phyloP scores from a whole-genome alignment of 2,888 invertebrate genomes.

The Hyposoter didymator region DNA sequence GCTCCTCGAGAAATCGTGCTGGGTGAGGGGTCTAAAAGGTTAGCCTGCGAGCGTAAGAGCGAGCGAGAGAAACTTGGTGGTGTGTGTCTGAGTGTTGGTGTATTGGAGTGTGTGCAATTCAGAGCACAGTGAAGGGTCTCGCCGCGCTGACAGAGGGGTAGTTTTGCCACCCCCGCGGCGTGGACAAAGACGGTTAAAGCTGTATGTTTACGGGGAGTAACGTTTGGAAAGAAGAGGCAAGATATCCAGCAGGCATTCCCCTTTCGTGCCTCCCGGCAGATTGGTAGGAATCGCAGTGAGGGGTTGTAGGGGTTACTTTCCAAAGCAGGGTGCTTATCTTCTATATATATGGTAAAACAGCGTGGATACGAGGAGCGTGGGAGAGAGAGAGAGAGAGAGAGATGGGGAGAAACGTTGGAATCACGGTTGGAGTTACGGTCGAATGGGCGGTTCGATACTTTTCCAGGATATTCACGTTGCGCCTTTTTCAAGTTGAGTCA shows the following conservation, averaged over 20 bases:
- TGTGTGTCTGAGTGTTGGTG: conserved; percentile 11
- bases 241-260: conserved; percentile 15
- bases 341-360: not conserved
- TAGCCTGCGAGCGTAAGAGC: conserved; percentile 44
- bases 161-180: conserved; percentile 30
- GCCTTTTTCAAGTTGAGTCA: conserved; percentile 22
- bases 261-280: conserved; percentile 10
- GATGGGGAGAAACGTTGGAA: conserved; percentile 72
- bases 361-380: conserved; percentile 36
- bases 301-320: conserved; percentile 55
- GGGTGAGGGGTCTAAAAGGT: conserved; percentile 61
- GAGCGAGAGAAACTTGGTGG: conserved; percentile 40
- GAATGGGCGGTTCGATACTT: conserved; percentile 4
- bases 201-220: conserved; percentile 27
- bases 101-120: conserved; percentile 42
- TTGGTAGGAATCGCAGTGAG: conserved; percentile 44
- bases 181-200: conserved; percentile 46
- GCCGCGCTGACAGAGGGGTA: conserved; percentile 56
- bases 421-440: conserved; percentile 71
- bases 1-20: conserved; percentile 61
- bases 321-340: conserved; percentile 24
- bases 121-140: conserved; percentile 55
- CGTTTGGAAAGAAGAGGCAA: conserved; percentile 42
- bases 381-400: conserved; percentile 41
- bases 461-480: not conserved